Base-by-base conservation (phyloP, 2,113 vertebrate species). In the Cheirogaleus medius region DNA sequence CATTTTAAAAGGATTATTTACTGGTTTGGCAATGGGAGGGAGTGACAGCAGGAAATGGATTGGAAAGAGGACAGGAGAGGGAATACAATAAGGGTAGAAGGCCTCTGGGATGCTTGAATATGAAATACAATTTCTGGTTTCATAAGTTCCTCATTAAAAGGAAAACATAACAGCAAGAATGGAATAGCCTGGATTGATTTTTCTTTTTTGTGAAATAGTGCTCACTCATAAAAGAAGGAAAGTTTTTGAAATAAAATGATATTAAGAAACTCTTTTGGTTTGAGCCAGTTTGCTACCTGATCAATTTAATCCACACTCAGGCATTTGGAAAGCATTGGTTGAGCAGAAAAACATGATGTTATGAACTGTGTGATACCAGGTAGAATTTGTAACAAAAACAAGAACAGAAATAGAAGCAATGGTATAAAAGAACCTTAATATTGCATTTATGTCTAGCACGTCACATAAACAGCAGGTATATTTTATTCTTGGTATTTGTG, bases 1-100 rank as follows among this genome's bases (percentile, higher is more conserved):
- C 93, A 98, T 98, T 98, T 98, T 97, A 81, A 98, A 95, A 90
- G 42, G 15, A 29, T 82, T 96, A 73, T 96, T 95, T 97, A 95
- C 97, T 97, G 93, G 44, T 58, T 56, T 96, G 69, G 7, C 66
- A 84, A 14, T 92, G 17, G 85, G 68, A 96, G 68, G 52, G 25
- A 3, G 1, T 81, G 88, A 76, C 78, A 81, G 34, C 14, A 32
- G 66, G 58, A 91, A 87, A 66, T 42, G 9, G 23, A 83, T 73
- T 71, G 6, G 73, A 95, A 80, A 96, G 88, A 18, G 0, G 0
- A 64, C 32, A 4, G 23, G 44, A 84, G 4, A 95, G 10, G 34
- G 58, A 34, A 84, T 90, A 97, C 15, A 76, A 58, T 18, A 66
- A 60, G 3, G 14, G 2, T 4, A 82, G 66, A 6, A 77, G 27